phyloP scores from a whole-genome alignment of 2,888 invertebrate genomes.

The Nemotelus nigrinus region DNA sequence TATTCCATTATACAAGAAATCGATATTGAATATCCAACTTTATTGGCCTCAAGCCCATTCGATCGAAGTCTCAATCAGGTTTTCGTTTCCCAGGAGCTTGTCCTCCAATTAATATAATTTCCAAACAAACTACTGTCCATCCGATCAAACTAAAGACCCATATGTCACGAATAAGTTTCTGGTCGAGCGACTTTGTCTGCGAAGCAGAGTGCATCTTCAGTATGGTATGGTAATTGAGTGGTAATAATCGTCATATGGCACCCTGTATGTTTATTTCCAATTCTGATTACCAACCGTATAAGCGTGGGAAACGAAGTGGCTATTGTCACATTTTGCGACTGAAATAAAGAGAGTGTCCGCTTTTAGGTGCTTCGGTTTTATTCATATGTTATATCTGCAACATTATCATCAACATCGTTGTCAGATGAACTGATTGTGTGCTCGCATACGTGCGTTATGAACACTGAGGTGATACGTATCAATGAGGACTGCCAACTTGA shows the following conservation, averaged over 20 bases:
- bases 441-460: not conserved
- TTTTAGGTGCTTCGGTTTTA: not conserved
- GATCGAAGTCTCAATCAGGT: no score
- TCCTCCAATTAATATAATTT: not conserved
- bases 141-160: constrained; percentile 20
- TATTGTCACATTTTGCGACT: constrained; percentile 13
- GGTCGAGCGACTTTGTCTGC: constrained; percentile 30
- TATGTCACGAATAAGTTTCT: constrained; percentile 35
- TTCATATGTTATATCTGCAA: not conserved
- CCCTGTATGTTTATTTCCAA: constrained; percentile 23
- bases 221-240: constrained; percentile 37
- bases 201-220: constrained; percentile 16
- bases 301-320: constrained; percentile 21
- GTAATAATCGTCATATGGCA: constrained; percentile 43
- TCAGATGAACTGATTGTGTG: not conserved
- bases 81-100: not conserved
- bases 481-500: not conserved
- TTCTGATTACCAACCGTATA: constrained; percentile 11
- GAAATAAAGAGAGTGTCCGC: constrained; percentile 1
- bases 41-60: no score
- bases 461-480: not conserved
- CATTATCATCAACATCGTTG: constrained; percentile 17
- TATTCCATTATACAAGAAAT: no score
- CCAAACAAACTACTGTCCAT: not conserved
- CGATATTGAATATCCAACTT: no score